Conservation (phyloP, 2,797 vertebrate species). For the Bucorvus abyssinicus region DNA sequence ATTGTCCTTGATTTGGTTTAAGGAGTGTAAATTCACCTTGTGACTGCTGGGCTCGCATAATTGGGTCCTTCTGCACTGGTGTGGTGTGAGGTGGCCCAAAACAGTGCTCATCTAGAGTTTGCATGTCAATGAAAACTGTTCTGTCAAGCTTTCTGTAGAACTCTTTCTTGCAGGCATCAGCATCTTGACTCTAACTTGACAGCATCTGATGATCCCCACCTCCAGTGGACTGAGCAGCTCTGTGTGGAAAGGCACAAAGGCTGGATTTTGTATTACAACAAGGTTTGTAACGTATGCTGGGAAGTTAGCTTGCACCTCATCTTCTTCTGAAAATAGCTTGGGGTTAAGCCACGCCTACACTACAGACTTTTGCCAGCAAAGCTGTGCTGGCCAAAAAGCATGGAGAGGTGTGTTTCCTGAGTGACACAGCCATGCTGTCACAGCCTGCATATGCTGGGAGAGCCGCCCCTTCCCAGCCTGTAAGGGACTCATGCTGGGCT, state of each 20-base stretch:
- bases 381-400: neutral
- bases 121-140: neutral
- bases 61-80: neutral
- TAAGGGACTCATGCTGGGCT: rapidly evolving
- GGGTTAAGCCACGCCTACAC: neutral
- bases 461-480: neutral
- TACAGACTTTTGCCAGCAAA: neutral
- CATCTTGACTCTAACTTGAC: neutral
- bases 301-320: rapidly evolving
- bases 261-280: neutral
- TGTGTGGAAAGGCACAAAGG: neutral
- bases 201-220: neutral
- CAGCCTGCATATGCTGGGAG: neutral
- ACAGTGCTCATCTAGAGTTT: rapidly evolving
- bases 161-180: neutral
- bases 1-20: neutral
- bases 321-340: neutral
- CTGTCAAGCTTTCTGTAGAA: neutral
- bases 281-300: neutral
- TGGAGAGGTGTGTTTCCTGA: neutral
- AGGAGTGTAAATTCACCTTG: neutral
- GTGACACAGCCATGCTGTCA: neutral
- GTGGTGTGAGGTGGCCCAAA: rapidly evolving
- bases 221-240: neutral
- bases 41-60: rapidly evolving